Conservation (phyloP, 2,888 invertebrate genomes). For the Lapara coniferarum region DNA sequence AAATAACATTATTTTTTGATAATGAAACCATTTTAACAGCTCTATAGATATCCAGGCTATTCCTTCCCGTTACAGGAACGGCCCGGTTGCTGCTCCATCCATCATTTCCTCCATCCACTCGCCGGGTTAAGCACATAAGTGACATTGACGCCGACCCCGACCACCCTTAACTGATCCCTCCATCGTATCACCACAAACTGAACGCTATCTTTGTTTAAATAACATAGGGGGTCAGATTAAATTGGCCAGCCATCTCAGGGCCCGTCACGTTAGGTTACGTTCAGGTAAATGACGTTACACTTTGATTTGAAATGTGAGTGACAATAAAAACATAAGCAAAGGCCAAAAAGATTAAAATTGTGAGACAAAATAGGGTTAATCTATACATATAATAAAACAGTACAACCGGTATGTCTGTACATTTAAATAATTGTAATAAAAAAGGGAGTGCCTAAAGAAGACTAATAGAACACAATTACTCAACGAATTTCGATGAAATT, state of each 20-base stretch:
- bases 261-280: conserved; percentile 68
- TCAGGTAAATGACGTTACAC: conserved; percentile 72
- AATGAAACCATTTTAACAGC: conserved; percentile 43
- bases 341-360: not conserved
- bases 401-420: too few relatives aligned
- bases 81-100: conserved; percentile 72
- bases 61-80: conserved; percentile 64
- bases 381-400: too few relatives aligned
- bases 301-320: conserved; percentile 72
- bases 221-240: conserved; percentile 48
- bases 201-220: conserved; percentile 44
- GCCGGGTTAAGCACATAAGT: conserved; percentile 83
- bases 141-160: conserved; percentile 77
- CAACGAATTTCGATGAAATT: too few relatives aligned
- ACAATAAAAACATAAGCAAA: conserved; percentile 45
- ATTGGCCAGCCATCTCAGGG: conserved; percentile 63
- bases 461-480: too few relatives aligned
- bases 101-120: conserved; percentile 83
- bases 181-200: conserved; percentile 43
- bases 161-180: conserved; percentile 59
- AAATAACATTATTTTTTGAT: too few relatives aligned
- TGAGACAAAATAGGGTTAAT: not conserved
- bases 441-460: too few relatives aligned
- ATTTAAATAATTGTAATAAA: too few relatives aligned
- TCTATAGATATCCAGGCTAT: conserved; percentile 54